Evolutionary conservation across 2,113 vertebrate species (phyloP).

Genomic region (Pogona vitticeps): DNA sequence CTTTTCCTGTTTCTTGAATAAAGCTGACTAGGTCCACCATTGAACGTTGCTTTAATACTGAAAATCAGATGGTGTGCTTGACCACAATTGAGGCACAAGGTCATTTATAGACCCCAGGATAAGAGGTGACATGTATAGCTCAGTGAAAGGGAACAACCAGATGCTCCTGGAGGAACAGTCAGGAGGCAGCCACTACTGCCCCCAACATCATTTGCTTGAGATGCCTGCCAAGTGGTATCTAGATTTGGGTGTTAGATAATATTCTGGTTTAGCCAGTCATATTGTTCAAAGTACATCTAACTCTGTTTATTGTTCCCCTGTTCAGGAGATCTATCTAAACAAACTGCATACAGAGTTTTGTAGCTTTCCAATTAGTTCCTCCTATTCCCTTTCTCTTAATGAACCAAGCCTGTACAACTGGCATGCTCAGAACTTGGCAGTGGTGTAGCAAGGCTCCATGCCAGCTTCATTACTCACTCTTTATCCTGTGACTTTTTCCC

Average conservation of each 20-base stretch:
- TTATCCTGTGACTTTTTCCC: constrained; percentile 56
- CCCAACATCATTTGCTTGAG: too few relatives aligned
- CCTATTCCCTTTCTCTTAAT: constrained; percentile 47
- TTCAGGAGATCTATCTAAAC: not conserved
- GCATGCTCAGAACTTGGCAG: constrained; percentile 60
- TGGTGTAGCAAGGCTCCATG: constrained; percentile 41
- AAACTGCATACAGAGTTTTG: rapidly evolving
- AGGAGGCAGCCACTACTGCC: not conserved
- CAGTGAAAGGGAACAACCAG: not conserved
- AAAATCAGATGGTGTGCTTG: too few relatives aligned
- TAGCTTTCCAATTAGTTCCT: constrained; percentile 37
- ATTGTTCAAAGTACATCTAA: not conserved
- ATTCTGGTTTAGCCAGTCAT: not conserved
- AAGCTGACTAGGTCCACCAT: too few relatives aligned
- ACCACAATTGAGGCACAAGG: too few relatives aligned
- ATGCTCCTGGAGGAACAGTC: not conserved
- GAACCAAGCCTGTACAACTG: constrained; percentile 61
- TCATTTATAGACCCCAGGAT: too few relatives aligned
- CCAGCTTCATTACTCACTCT: constrained; percentile 61
- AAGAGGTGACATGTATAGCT: not conserved
- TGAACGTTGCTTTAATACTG: too few relatives aligned
- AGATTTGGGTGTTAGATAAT: not conserved
- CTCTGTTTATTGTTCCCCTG: not conserved
- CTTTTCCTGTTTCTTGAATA: too few relatives aligned
- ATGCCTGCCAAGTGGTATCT: not conserved